A percentile compares a stretch with the other conserved stretches of the same genome.
Evolutionary conservation across 2,113 vertebrate genomes (phyloP).

Genomic region (Oreochromis tanganicae): DNA sequence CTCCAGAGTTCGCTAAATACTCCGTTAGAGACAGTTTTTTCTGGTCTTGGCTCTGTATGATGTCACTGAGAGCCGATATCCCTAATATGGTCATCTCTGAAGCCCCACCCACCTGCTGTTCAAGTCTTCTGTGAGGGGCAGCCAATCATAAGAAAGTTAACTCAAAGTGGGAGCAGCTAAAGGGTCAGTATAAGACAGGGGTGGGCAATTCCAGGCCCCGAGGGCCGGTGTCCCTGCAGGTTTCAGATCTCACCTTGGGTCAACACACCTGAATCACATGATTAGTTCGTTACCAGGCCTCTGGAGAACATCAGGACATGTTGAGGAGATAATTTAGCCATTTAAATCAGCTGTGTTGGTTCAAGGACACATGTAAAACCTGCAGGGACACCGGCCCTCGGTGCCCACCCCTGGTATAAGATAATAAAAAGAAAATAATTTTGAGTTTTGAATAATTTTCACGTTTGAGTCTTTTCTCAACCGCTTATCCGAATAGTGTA

Average conservation of each 20-base stretch:
- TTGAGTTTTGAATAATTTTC: too few relatives aligned
- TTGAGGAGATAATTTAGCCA: too few relatives aligned
- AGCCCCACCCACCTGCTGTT: neutral
- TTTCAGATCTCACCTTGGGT: too few relatives aligned
- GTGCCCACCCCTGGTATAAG: too few relatives aligned
- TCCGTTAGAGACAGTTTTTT: neutral
- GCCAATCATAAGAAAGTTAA: neutral
- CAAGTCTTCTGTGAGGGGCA: neutral
- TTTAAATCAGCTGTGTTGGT: too few relatives aligned
- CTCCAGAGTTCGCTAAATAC: neutral
- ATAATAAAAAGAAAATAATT: neutral
- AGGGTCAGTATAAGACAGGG: neutral
- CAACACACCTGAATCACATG: too few relatives aligned
- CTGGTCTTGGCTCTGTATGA: neutral
- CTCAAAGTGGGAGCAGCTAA: neutral
- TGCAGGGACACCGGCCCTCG: too few relatives aligned
- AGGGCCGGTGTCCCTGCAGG: too few relatives aligned
- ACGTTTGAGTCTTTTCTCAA: neutral
- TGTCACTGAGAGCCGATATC: neutral
- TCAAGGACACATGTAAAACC: too few relatives aligned
- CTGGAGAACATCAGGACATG: too few relatives aligned
- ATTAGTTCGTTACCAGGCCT: too few relatives aligned
- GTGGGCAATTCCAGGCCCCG: too few relatives aligned
- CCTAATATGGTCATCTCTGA: neutral
- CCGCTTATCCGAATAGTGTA: accelerated